These are phyloP conservation scores for Amphimedon queenslandica DNA, from an alignment of 37 sponge, comb jelly and placozoan species.

Conservation along the genomic window DNA sequence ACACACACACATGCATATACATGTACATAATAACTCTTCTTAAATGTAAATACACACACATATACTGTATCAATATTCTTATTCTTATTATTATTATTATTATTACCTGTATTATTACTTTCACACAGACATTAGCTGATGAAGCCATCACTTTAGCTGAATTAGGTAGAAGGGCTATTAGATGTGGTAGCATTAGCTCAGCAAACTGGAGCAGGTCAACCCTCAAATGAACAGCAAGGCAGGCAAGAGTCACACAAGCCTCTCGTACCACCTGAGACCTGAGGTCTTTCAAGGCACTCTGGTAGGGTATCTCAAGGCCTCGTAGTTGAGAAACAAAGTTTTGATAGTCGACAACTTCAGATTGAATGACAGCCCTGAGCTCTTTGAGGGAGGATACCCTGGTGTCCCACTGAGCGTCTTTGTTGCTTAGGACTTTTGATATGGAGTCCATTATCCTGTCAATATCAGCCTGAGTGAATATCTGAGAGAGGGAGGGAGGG, in stretches of 20 bases:
- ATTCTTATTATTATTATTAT: not conserved
- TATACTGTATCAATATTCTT: not conserved
- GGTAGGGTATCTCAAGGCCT: conserved; percentile 21
- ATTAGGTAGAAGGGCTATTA: conserved; percentile 60
- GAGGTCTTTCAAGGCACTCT: conserved; percentile 64
- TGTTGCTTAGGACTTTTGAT: conserved; percentile 15
- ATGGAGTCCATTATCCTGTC: conserved; percentile 22
- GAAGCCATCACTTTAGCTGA: conserved; percentile 61
- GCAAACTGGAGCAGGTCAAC: conserved; percentile 41
- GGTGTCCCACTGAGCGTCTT: conserved; percentile 36
- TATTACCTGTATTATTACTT: conserved; percentile 52
- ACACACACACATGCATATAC: too few relatives aligned
- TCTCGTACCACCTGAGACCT: conserved; percentile 70
- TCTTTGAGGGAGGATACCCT: conserved; percentile 51
- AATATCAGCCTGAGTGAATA: conserved; percentile 40
- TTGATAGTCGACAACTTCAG: conserved; percentile 37
- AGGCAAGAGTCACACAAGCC: conserved; percentile 68
- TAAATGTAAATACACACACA: not conserved
- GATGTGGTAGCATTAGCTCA: conserved; percentile 48
- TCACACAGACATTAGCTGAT: conserved; percentile 61
- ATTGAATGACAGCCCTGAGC: conserved; percentile 33
- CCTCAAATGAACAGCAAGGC: conserved; percentile 28
- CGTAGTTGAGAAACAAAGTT: conserved; percentile 29
- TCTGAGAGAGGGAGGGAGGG: conserved; percentile 9
- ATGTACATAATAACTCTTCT: not conserved